phyloP scores from a whole-genome alignment of 2,113 vertebrate species.

The Etheostoma spectabile region DNA sequence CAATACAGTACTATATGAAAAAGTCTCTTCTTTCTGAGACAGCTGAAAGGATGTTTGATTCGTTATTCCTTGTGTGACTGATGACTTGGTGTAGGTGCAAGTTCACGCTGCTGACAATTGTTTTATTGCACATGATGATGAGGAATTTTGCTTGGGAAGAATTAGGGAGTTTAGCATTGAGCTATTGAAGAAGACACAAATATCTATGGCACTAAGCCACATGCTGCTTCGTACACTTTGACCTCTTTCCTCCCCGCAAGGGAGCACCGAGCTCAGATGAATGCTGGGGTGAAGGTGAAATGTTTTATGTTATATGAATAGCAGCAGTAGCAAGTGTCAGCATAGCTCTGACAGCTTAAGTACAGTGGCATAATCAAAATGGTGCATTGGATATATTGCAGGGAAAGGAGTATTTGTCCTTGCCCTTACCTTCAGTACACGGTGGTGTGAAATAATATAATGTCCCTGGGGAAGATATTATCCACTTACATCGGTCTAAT shows the following conservation, averaged over 20 bases:
- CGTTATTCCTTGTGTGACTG: background rate
- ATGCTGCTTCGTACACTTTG: background rate
- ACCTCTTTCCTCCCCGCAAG: background rate
- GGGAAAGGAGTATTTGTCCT: background rate
- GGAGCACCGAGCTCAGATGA: background rate
- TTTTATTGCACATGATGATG: background rate
- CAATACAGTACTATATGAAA: constrained; percentile 6
- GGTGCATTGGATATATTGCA: background rate
- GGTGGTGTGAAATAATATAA: background rate
- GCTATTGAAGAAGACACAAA: constrained; percentile 1
- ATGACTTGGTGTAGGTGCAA: background rate
- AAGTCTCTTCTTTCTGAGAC: background rate
- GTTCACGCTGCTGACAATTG: background rate
- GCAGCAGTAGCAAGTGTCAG: background rate
- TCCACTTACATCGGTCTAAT: background rate
- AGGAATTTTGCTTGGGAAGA: background rate
- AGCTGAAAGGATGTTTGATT: background rate
- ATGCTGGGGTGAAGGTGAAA: background rate
- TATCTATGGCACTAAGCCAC: background rate
- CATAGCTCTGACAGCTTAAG: background rate
- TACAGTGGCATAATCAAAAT: background rate
- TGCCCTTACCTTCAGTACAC: background rate
- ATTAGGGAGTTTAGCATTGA: constrained; percentile 21
- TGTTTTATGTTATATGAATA: background rate
- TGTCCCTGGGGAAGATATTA: background rate